Base-by-base conservation (phyloP, 2,888 invertebrate genomes). In the Tinea semifulvella region DNA sequence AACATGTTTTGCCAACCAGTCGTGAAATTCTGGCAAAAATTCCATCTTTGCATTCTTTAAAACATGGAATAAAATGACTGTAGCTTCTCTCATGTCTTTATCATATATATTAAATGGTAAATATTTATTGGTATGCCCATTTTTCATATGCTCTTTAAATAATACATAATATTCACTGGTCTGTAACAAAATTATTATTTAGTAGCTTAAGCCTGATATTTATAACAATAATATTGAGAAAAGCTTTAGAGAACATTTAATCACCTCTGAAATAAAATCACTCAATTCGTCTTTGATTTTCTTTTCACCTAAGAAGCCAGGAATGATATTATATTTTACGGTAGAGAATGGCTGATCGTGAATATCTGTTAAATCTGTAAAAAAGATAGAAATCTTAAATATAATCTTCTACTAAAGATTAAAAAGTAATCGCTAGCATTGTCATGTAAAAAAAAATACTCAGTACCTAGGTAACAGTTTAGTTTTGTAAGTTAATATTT, bases 101-200 rank as follows among this genome's bases (percentile, higher is more conserved):
- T 82, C 70, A 48, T 77, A 82, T 31, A 82, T 61, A 47, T 69
- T 79, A 55, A 84, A 84, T 18, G 72, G 75, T 14, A 74, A 58
- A 4, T 72, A 72, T 53, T 65, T 71, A 22, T 52, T 53, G 3
- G 64, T 61, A 11, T 54, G 51, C 7, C 72, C 72, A 46, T 61
- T 64, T 44, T 63, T 55, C 0, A 69, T 48, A 38, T 63, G 59
- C 5, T 51, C 49, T 6, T 55, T 55, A 10, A 77, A 64, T 8
- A 45, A 50, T 49, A 56, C 56, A 14, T 62, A 65, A 45, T 60
- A 48, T 42, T 61, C 55, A 52, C 60, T 65, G 13, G 59, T 53
- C 76, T 76, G 59, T 44, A 68, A 71, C n/a, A 17, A 6, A 18
- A 2, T 18, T 14, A n/a, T 38, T 38, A 19, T 35, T 11, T 35